Evolutionary conservation across 2,888 invertebrate genomes (phyloP), one percentile per base, ranked within the genome.

Genomic region (Scrobipalpa costella): DNA sequence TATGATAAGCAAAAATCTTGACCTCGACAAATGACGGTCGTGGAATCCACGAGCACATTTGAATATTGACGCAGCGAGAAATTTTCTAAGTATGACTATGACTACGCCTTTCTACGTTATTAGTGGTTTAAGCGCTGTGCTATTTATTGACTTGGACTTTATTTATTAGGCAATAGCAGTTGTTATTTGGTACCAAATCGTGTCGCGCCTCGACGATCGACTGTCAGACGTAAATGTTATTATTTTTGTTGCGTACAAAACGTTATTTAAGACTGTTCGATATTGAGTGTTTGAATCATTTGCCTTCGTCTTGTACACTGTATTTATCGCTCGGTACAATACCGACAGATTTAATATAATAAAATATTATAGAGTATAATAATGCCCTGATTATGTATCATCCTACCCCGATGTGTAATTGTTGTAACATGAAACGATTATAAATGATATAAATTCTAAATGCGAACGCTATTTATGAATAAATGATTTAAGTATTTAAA

Each of bases 201-300:
- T 55, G 8, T 27, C 15, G 34, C 55, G 15, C 15, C 50, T 52
- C 50, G 62, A 74, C 76, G 69, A 76, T 72, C 80, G 77, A 79
- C 80, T 78, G 78, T 74, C 78, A 55, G 34, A 55, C 55, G 73
- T 80, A 79, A 76, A 75, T 73, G 68, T 83, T 81, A 79, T 78
- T 77, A 79, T 86, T 86, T 86, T 82, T 85, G 85, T 86, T 90
- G 90, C 90, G 90, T 90, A 89, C 89, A 86, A 86, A 77, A 76
- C 74, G 81, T 87, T 88, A 80, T 85, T 88, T 85, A 88, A 90
- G 90, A 91, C 89, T 91, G 90, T 88, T 84, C 84, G 80, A 80
- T 84, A 79, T 79, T 81, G 89, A 86, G 88, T 89, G 89, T 87
- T 83, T 86, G 85, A 78, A 78, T 75, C 74, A 74, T 84, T 84